Base-by-base conservation (phyloP, 2,888 invertebrate genomes). In the Vanessa cardui region DNA sequence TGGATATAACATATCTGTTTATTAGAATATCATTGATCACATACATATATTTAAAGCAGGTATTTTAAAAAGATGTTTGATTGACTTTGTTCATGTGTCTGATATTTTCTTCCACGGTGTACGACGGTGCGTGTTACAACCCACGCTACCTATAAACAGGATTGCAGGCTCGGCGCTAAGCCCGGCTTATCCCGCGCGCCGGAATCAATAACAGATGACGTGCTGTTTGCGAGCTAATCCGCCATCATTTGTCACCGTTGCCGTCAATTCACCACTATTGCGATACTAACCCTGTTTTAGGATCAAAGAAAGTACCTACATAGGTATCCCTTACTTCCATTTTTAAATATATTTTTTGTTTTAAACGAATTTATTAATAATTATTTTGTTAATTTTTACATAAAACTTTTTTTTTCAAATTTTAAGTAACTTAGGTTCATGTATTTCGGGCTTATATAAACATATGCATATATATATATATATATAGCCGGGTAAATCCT, bases 191-290 rank as follows among this genome's bases (percentile, higher is more conserved):
- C 59, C 59, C 59, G 45, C 3, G 20, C 59, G 45, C 59, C 45
- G 45, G 45, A 58, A 59, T 59, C 59, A 59, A 59, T 59, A 59
- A 26, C 59, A 16, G 59, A 59, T 59, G 59, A 46, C 45, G 45
- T 21, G 46, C 44, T 44, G 45, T 59, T 59, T 46, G 46, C 46
- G 26, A 47, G 16, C 46, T 16, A 45, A 59, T 21, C 59, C 59
- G 20, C 26, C 3, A 46, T 59, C 59, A 59, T 59, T 59, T 26
- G 46, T 59, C 59, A 20, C 33, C 18, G 47, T 47, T n/a, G 47
- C 47, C 18, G 16, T n/a, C 47, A 6, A n/a, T 7, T n/a, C 16
- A 47, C 16, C 18, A 47, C 6, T 47, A 47, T 47, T 7, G 16
- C 18, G 16, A 7, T 18, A 1, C 7, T 47, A 47, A n/a, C 7